phyloP scores from a whole-genome alignment of 2,888 invertebrate genomes.

The Leucophenga maculata region DNA sequence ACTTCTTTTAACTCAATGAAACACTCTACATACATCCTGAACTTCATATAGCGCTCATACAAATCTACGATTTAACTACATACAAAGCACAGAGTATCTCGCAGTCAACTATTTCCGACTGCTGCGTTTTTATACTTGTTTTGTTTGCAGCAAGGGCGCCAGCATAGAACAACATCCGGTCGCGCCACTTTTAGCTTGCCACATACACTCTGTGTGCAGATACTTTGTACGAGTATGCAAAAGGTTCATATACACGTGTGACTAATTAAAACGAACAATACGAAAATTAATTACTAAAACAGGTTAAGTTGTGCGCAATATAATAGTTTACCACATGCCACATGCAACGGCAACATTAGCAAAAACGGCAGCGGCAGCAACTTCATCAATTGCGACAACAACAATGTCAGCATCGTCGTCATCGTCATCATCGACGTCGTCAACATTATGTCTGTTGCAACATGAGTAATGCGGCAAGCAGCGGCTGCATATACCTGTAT shows the following conservation, averaged over 20 bases:
- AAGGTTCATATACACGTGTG: slow-evolving; percentile 25
- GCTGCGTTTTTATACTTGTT: no score
- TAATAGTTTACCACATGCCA: slow-evolving; percentile 32
- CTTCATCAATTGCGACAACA: slow-evolving; percentile 10
- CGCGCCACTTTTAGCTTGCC: no score
- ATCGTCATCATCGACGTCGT: neutral
- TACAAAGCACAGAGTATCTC: no score
- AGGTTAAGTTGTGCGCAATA: slow-evolving; percentile 70
- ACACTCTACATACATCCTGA: no score
- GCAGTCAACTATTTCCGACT: no score
- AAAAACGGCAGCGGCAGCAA: slow-evolving; percentile 5
- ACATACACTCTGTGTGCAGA: neutral
- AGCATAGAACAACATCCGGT: no score
- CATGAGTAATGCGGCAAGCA: slow-evolving; percentile 16
- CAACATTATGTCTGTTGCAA: slow-evolving; percentile 5
- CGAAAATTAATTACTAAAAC: slow-evolving; percentile 71
- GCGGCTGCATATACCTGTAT: neutral
- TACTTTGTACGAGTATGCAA: neutral
- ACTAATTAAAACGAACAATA: slow-evolving; percentile 71
- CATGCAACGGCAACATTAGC: neutral
- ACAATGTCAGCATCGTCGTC: slow-evolving; percentile 11
- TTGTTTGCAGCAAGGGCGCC: no score
- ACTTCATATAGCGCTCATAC: no score
- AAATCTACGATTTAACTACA: no score
- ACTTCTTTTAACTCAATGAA: no score